Evolutionary conservation across 2,113 vertebrate species (phyloP).

Genomic region (Felis catus): DNA sequence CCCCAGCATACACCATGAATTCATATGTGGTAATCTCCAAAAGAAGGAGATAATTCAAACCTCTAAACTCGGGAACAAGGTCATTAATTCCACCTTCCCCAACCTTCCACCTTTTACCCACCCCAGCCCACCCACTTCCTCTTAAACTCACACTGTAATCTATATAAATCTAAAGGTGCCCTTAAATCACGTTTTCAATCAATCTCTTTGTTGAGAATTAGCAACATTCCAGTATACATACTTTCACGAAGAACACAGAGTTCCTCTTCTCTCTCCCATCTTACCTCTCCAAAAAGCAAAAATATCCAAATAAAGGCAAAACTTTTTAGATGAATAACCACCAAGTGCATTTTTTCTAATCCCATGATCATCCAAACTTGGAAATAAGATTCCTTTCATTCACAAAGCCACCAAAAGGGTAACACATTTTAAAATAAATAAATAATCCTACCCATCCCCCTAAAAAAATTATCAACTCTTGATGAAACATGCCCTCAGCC

Average conservation of each 20-base stretch:
- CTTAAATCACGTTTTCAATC: background rate
- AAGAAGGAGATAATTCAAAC: background rate
- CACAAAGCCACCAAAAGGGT: constrained; percentile 7
- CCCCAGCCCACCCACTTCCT: background rate
- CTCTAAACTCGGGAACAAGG: constrained; percentile 27
- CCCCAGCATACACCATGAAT: background rate
- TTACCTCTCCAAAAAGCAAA: constrained; percentile 26
- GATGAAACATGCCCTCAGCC: background rate
- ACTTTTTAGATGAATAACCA: background rate
- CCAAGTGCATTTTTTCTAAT: background rate
- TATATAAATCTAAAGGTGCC: constrained; percentile 8
- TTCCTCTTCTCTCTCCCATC: constrained; percentile 20
- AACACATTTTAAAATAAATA: background rate
- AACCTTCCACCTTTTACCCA: background rate
- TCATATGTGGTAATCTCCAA: background rate
- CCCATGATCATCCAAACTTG: background rate
- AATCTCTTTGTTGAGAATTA: constrained; percentile 3
- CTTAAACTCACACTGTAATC: background rate
- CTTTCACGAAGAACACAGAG: constrained; percentile 27
- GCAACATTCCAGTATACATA: background rate
- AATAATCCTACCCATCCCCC: background rate
- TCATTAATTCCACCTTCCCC: background rate
- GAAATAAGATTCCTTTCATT: constrained; percentile 2
- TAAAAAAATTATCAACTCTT: background rate
- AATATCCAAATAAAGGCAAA: constrained; percentile 2